These are phyloP conservation scores for Pedetes capensis DNA, from an alignment of 2,113 vertebrate species.

Conservation along the genomic window DNA sequence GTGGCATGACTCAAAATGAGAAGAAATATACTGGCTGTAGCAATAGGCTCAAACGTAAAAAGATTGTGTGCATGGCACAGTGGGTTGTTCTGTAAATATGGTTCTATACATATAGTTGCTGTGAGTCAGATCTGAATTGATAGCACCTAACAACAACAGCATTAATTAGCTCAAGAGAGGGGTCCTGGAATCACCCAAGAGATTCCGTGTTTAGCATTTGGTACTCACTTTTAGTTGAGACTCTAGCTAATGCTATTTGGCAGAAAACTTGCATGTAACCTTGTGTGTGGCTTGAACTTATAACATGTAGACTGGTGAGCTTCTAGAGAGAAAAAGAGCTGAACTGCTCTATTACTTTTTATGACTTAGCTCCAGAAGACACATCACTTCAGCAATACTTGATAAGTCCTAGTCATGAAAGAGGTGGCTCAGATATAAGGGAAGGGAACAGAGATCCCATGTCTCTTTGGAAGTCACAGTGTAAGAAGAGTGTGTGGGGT, in stretches of 20 bases:
- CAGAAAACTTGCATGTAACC: background rate
- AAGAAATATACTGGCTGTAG: too few species aligned
- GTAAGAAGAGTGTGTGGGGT: background rate
- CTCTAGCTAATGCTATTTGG: background rate
- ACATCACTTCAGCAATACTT: background rate
- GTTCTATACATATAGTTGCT: too few species aligned
- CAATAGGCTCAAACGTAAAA: too few species aligned
- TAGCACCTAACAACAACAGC: too few species aligned
- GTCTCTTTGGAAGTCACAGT: background rate
- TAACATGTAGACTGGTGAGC: background rate
- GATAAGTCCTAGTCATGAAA: background rate
- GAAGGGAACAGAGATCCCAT: background rate
- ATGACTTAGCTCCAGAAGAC: background rate
- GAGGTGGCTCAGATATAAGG: background rate
- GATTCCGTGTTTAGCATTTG: background rate
- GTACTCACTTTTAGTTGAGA: background rate
- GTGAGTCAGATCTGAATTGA: too few species aligned
- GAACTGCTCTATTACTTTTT: background rate
- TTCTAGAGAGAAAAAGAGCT: background rate
- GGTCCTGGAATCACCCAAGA: background rate
- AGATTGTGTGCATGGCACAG: too few species aligned
- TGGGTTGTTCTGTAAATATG: too few species aligned
- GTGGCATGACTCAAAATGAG: too few species aligned
- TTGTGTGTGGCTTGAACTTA: background rate
- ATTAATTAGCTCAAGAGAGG: background rate